Conservation (phyloP, 1,140 invertebrate genomes). For the Calephelis nemesis region DNA sequence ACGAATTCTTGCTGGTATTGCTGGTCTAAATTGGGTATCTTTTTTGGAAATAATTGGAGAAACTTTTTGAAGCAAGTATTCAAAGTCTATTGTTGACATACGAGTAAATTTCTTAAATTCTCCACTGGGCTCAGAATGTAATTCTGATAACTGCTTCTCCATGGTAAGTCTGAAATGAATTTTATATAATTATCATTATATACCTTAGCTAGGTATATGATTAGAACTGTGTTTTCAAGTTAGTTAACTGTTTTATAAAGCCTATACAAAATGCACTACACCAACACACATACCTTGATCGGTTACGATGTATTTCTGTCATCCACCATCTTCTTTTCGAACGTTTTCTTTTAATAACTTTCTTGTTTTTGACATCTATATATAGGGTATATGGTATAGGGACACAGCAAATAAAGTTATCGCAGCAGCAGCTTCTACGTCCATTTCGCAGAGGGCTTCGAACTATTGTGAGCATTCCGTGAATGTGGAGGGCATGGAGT, state of each 20-base stretch:
- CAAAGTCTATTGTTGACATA: slow-evolving; percentile 28
- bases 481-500: slow-evolving; percentile 11
- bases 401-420: slow-evolving; percentile 32
- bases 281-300: slow-evolving; percentile 19
- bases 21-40: slow-evolving; percentile 22
- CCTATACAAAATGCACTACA: slow-evolving; percentile 16
- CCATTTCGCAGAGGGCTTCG: slow-evolving; percentile 27
- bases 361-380: slow-evolving; percentile 22
- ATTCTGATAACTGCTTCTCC: too few species aligned
- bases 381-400: slow-evolving; percentile 25
- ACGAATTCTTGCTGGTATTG: slow-evolving; percentile 27
- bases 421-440: slow-evolving; percentile 30
- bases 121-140: background rate
- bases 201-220: background rate
- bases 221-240: slow-evolving; percentile 9
- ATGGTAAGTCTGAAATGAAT: too few species aligned
- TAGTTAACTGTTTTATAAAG: slow-evolving; percentile 5
- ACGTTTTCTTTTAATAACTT: slow-evolving; percentile 19
- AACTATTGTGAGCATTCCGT: slow-evolving; percentile 12
- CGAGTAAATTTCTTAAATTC: slow-evolving; percentile 26
- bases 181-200: too few species aligned
- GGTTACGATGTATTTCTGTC: slow-evolving; percentile 18
- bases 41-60: slow-evolving; percentile 24
- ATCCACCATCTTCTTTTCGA: slow-evolving; percentile 20
- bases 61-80: slow-evolving; percentile 29